Base-by-base conservation (phyloP, 2,797 vertebrate species). In the Thripadectes ignobilis region DNA sequence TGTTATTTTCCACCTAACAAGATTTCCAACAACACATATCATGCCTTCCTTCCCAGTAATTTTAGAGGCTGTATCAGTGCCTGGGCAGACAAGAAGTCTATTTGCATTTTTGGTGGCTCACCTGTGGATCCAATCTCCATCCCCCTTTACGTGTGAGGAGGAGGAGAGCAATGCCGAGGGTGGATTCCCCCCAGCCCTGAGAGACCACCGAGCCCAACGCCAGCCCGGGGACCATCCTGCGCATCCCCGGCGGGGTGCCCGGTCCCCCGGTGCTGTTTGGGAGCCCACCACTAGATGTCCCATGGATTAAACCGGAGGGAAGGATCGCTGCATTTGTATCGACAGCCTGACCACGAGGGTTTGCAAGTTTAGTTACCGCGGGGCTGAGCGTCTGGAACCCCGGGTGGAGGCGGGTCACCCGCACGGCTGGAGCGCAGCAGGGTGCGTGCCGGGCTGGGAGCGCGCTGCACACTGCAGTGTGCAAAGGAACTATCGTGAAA, bases 221-320 rank as follows among this genome's bases (percentile, higher is more conserved):
- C 52, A 8, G 65, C 17, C 13, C 51, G 3, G 29, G 29, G 61
- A 3, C 14, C 38, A 2, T 10, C 26, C 72, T 1, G 48, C 22
- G 7, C 27, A 1, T 20, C 32, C 32, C 4, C 14, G 43, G 43
- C 21, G 10, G 41, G 21, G 18, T 6, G 17, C 14, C 32, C 3
- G 3, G 32, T 2, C 2, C 41, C 36, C 41, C 29, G 63, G 39
- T 97, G 97, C 94, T 94, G 23, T 95, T 57, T 26, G 76, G 76
- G 68, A 52, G 46, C 52, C 24, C 39, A 59, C 97, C 97, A 41
- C 97, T 97, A 97, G 97, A 96, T 97, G 97, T 98, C 97, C 97
- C 97, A 73, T n/a, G 95, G 93, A 90, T 79, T 94, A 92, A 98
- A 79, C 76, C 27, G 52, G 82, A 87, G 57, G 71, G 87, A 59